Base-by-base conservation (phyloP, 2,113 vertebrate genomes). In the Burhinus bistriatus region DNA sequence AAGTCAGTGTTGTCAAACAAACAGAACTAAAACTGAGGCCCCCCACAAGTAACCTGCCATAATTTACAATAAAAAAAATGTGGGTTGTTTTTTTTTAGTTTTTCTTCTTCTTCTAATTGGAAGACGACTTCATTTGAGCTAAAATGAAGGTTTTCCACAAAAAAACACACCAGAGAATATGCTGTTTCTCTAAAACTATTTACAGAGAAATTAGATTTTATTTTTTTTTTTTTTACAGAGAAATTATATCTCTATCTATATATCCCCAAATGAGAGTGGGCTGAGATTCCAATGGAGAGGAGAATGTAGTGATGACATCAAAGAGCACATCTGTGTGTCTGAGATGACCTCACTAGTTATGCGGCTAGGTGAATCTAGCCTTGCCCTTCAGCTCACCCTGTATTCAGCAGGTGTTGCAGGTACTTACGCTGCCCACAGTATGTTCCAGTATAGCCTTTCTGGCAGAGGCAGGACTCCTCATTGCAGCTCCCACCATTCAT, bases 361-460 rank as follows among this genome's bases (percentile, higher is more conserved):
- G 7, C 22, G 17, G 58, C 45, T 16, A 15, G 30, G 3, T 1
- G 64, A 9, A n/a, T 2, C 27, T 1, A 8, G 11, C 62, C 14
- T 8, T 9, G 20, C 21, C 40, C 44, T 9, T 14, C 52, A 32
- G 45, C 62, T 40, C 58, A 4, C 34, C 11, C 2, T 1, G 25
- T 1, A 1, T 1, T 2, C 21, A 11, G 47, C 26, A 8, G 29
- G 16, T 3, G 5, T 4, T 9, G 20, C 5, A 4, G 34, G 36
- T 47, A 99, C 99, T 99, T 96, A 99, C 98, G 99, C 68, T 99
- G 99, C 54, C 99, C 99, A 14, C 99, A 99, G 98, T 99, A 98
- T 3, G 95, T 98, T 6, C 99, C 99, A 0, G 98, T 99, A 91
- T 98, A 99, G 76, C 99, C 99, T 69, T 99, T 99, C 49, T 98